Conservation (phyloP, 2,797 vertebrate genomes). For the Vespertilio murinus region DNA sequence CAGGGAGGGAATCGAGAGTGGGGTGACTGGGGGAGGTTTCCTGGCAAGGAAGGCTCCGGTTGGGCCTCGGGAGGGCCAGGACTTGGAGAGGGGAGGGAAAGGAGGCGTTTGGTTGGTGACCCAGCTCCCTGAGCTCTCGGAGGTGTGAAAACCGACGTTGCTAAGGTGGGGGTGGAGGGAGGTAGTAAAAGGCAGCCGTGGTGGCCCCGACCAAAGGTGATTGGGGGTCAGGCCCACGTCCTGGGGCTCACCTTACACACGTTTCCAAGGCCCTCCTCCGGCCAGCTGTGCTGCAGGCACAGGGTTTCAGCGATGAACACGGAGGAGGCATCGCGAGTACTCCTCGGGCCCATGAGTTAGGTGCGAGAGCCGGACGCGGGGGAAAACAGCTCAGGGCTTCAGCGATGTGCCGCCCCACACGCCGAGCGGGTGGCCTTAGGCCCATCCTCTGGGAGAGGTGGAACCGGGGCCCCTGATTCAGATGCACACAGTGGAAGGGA, state of each 20-base stretch:
- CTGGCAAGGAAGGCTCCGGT: neutral
- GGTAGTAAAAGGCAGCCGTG: rapidly evolving
- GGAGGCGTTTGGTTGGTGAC: rapidly evolving
- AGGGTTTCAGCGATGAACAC: rapidly evolving
- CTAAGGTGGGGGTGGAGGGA: neutral
- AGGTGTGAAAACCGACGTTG: too few relatives aligned
- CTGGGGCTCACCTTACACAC: rapidly evolving
- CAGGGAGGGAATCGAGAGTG: rapidly evolving
- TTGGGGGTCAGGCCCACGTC: neutral
- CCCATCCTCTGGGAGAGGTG: neutral
- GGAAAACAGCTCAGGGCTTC: rapidly evolving
- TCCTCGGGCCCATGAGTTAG: neutral
- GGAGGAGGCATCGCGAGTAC: rapidly evolving
- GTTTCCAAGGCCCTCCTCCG: neutral
- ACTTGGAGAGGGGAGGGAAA: neutral
- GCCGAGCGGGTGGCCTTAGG: neutral
- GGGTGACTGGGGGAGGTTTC: neutral
- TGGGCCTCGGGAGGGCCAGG: neutral
- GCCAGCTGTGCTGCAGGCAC: neutral
- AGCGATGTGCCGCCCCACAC: rapidly evolving
- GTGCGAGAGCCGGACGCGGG: rapidly evolving
- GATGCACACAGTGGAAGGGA: rapidly evolving
- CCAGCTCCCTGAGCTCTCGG: neutral
- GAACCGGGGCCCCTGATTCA: rapidly evolving
- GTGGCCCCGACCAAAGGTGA: neutral